Conservation (phyloP, 53 echinoderm and acorn worm species). For the Holothuria leucospilota region DNA sequence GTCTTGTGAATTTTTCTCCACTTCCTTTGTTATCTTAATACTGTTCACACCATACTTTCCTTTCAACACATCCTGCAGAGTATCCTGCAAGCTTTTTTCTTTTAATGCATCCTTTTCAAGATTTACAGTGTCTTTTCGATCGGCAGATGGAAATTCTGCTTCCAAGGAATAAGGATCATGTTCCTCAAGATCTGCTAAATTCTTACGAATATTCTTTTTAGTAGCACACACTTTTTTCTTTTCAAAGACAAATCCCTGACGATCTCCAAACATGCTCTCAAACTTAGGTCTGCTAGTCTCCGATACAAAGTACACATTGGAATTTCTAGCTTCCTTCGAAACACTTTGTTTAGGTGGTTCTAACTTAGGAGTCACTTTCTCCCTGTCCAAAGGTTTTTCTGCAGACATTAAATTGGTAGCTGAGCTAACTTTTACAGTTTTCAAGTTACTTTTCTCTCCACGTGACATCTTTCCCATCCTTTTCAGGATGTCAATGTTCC, state of each 20-base stretch:
- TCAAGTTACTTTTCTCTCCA: conserved; percentile 43
- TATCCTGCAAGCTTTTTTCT: not conserved
- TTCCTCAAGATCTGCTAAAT: conserved; percentile 15
- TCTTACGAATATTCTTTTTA: conserved; percentile 30
- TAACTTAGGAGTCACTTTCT: conserved; percentile 16
- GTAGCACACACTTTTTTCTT: conserved; percentile 49
- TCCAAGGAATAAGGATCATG: conserved; percentile 46
- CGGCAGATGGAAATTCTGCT: conserved; percentile 38
- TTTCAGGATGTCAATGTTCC: conserved; percentile 37
- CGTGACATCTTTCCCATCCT: conserved; percentile 49
- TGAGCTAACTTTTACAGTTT: not conserved
- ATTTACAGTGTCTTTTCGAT: conserved; percentile 5
- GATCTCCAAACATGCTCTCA: conserved; percentile 49
- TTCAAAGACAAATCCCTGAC: conserved; percentile 39
- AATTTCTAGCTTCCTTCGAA: conserved; percentile 28
- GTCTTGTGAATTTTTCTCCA: conserved; percentile 4
- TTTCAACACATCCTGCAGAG: not conserved
- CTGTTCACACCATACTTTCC: not conserved
- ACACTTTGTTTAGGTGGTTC: not conserved
- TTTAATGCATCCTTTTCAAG: not conserved
- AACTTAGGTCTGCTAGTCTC: conserved; percentile 30
- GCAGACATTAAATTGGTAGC: not conserved
- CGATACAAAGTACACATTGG: conserved; percentile 37
- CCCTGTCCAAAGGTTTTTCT: conserved; percentile 5
- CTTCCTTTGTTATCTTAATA: conserved; percentile 8